phyloP scores from a whole-genome alignment of 2,797 vertebrate species.

The Sebastolobus altivelis region DNA sequence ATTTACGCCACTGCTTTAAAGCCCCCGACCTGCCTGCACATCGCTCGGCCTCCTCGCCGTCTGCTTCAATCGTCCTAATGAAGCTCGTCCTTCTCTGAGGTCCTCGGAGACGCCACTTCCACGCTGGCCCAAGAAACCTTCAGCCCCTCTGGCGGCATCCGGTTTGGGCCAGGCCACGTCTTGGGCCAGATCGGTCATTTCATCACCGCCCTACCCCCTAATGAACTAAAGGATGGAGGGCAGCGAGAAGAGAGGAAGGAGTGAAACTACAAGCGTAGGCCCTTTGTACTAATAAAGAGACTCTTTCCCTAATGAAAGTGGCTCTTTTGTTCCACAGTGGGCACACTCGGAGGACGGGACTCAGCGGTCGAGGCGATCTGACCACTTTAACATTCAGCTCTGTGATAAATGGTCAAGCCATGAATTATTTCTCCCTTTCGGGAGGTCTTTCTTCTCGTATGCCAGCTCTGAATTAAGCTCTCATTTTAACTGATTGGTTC shows the following conservation, averaged over 20 bases:
- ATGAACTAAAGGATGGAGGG: constrained; percentile 43
- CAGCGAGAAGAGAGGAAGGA: constrained; percentile 16
- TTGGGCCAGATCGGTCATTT: constrained; percentile 53
- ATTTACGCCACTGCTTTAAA: too few species aligned
- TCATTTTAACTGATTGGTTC: constrained; percentile 70
- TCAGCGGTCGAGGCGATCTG: constrained; percentile 25
- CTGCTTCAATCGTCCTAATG: constrained; percentile 48
- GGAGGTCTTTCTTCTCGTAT: constrained; percentile 49
- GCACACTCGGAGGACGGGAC: constrained; percentile 33
- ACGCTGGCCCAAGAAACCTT: constrained; percentile 10
- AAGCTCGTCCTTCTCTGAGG: constrained; percentile 37
- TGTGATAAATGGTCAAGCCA: constrained; percentile 62
- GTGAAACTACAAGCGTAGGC: not conserved
- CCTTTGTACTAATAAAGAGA: constrained; percentile 63
- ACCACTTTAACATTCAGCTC: constrained; percentile 66
- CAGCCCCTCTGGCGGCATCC: constrained; percentile 16
- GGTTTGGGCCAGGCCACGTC: constrained; percentile 1
- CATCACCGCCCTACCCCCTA: constrained; percentile 43
- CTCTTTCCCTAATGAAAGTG: constrained; percentile 63
- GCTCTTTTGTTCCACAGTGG: constrained; percentile 49
- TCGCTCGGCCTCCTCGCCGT: constrained; percentile 7
- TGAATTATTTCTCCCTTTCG: constrained; percentile 69
- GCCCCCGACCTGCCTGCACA: not conserved
- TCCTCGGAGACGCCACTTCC: constrained; percentile 43
- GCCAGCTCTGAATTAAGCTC: constrained; percentile 55